Percentiles rank a stretch among this genome's conserved stretches.
Conservation (phyloP, 1,140 invertebrate genomes). For the Drosophila subobscura region DNA sequence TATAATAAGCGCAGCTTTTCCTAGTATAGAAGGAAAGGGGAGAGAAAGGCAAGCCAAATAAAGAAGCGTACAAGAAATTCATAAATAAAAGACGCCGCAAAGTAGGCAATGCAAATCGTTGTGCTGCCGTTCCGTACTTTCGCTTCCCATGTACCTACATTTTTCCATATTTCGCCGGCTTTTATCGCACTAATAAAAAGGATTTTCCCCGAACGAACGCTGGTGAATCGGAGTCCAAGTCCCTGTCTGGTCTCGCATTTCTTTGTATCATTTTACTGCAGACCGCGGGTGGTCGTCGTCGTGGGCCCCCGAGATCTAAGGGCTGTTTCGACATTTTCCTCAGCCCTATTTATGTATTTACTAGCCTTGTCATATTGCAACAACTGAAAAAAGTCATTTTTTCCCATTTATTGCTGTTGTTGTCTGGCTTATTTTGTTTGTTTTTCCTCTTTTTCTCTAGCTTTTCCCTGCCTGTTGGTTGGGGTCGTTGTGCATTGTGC, state of each 20-base stretch:
- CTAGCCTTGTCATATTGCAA: slow-evolving; percentile 74
- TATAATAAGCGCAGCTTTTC: slow-evolving; percentile 73
- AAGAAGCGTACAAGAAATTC: slow-evolving; percentile 23
- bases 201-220: slow-evolving; percentile 69
- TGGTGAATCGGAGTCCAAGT: slow-evolving; percentile 23
- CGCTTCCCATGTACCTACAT: slow-evolving; percentile 22
- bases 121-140: slow-evolving; percentile 23
- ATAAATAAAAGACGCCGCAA: slow-evolving; percentile 72
- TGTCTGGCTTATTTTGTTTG: slow-evolving; percentile 62
- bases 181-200: slow-evolving; percentile 81
- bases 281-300: slow-evolving; percentile 36
- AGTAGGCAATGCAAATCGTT: slow-evolving; percentile 76
- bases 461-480: slow-evolving; percentile 26
- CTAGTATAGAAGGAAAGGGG: slow-evolving; percentile 42
- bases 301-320: slow-evolving; percentile 19
- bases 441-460: slow-evolving; percentile 39
- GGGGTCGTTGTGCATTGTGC: slow-evolving; percentile 42
- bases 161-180: slow-evolving; percentile 44
- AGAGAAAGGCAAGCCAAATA: slow-evolving; percentile 1
- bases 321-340: slow-evolving; percentile 7
- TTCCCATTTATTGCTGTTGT: slow-evolving; percentile 7
- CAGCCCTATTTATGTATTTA: slow-evolving; percentile 58
- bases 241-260: slow-evolving; percentile 61
- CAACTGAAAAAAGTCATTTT: slow-evolving; percentile 33
- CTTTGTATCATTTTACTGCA: slow-evolving; percentile 70